Percentiles rank a stretch among this genome's conserved stretches.
Evolutionary conservation across 2,888 invertebrate species (phyloP).

Genomic region (Leptinotarsa tumamoca): DNA sequence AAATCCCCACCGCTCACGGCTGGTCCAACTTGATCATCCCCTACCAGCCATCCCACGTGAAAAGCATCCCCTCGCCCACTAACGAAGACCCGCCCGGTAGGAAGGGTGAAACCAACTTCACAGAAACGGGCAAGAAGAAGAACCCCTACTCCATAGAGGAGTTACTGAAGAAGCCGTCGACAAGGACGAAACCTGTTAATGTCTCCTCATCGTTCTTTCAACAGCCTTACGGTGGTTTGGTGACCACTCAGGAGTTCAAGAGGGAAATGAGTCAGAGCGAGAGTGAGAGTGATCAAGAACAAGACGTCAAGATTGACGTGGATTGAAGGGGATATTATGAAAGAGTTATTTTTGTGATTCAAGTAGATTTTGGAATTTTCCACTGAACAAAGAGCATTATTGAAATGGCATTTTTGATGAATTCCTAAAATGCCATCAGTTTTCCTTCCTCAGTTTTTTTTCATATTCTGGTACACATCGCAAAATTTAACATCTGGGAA

Average conservation of each 20-base stretch:
- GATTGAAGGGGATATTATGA: constrained; percentile 44
- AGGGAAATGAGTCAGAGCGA: constrained; percentile 35
- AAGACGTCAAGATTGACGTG: constrained; percentile 58
- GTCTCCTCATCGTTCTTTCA: constrained; percentile 50
- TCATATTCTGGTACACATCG: too few species aligned
- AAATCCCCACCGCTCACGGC: constrained; percentile 63
- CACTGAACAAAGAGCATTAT: neutral
- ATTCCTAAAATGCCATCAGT: too few species aligned
- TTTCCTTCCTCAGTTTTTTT: too few species aligned
- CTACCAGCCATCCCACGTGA: constrained; percentile 63
- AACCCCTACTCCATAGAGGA: constrained; percentile 92
- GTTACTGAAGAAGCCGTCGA: constrained; percentile 83
- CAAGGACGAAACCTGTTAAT: constrained; percentile 66
- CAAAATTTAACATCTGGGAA: too few species aligned
- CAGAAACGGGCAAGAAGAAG: constrained; percentile 70
- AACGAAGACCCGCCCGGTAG: constrained; percentile 38
- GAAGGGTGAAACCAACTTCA: constrained; percentile 51
- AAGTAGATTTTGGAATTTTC: neutral
- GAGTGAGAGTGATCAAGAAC: constrained; percentile 51
- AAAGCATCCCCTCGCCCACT: constrained; percentile 34
- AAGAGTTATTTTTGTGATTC: neutral
- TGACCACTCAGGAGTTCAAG: constrained; percentile 43
- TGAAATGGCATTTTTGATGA: neutral
- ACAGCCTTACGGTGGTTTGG: constrained; percentile 58
- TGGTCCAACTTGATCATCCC: constrained; percentile 74